These are phyloP conservation scores for Drosophila melanogaster DNA, from an alignment of 1,140 invertebrate genomes.

Conservation along the genomic window Release_6_plus_ISO1_MT NT_033779.5:20271501-20272000, in stretches of 20 bases:
- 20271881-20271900: constrained; percentile 27
- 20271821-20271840: constrained; percentile 57
- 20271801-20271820: constrained; percentile 69
- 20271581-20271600: constrained; percentile 42
- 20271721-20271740: not conserved
- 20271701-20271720: constrained; percentile 3
- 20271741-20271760: constrained; percentile 45
- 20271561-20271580: constrained; percentile 17
- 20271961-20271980: constrained; percentile 73
- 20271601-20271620: constrained; percentile 69
- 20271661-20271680: constrained; percentile 46
- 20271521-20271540: constrained; percentile 66
- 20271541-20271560: not conserved
- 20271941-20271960: constrained; percentile 32
- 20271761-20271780: constrained; percentile 65
- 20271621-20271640: constrained; percentile 15
- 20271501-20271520: constrained; percentile 51
- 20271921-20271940: constrained; percentile 25
- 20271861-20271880: constrained; percentile 9
- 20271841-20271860: constrained; percentile 3
- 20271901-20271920: constrained; percentile 22
- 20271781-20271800: constrained; percentile 68
- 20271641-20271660: constrained; percentile 8
- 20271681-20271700: constrained; percentile 14
- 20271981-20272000: constrained; percentile 24